Evolutionary conservation across 2,113 vertebrate species (phyloP).

Genomic region (Anser brachyrhynchus): DNA sequence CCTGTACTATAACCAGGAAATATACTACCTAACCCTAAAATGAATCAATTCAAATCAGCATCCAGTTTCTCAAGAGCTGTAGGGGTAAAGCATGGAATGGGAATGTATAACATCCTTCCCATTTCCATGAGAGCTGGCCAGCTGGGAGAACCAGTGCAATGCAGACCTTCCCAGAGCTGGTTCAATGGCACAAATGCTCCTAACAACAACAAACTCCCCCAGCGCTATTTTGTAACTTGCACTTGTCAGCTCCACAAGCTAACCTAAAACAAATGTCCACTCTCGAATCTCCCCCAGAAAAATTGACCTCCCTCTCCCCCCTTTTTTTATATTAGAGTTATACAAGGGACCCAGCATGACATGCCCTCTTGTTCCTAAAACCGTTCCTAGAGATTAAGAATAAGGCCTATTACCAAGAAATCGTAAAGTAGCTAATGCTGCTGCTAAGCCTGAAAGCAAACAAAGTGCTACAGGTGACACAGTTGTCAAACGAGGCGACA

Average conservation of each 20-base stretch:
- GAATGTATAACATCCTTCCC: not conserved
- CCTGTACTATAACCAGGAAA: not conserved
- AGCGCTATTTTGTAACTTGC: not conserved
- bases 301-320: not conserved
- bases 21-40: not conserved
- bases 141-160: not conserved
- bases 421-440: not conserved
- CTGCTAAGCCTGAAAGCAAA: not conserved
- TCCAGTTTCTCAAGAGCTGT: not conserved
- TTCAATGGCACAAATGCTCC: rapidly evolving
- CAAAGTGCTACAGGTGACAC: constrained; percentile 44
- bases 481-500: not conserved
- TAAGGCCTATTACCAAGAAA: constrained; percentile 21
- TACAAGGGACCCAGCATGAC: not conserved
- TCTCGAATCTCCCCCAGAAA: not conserved
- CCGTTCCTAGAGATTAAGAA: not conserved
- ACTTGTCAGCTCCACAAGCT: not conserved
- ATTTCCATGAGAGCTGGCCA: not conserved
- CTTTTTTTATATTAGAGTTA: not conserved
- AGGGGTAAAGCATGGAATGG: not conserved
- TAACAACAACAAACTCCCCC: not conserved
- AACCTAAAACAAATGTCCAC: not conserved
- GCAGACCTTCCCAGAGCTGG: rapidly evolving
- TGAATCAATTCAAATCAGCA: not conserved
- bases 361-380: not conserved